Conservation (phyloP, 1,140 invertebrate genomes). For the Dufourea novaeangliae region DNA sequence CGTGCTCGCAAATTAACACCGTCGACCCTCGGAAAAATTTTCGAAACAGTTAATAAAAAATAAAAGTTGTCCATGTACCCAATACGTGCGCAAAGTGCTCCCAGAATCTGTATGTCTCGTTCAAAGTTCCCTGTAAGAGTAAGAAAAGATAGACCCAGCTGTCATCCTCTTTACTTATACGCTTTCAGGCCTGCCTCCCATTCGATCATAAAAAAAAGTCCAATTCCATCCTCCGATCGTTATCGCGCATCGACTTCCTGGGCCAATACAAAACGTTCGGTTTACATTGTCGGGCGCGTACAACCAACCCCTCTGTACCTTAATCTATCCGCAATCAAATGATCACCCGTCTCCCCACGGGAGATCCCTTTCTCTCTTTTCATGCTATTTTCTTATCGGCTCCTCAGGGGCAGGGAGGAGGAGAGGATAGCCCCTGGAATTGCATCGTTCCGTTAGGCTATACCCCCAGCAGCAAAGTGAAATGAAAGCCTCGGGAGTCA, state of each 20-base stretch:
- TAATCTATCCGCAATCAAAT: conserved; percentile 56
- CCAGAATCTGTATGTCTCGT: too few relatives aligned
- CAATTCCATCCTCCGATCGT: conserved; percentile 16
- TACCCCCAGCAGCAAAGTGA: conserved; percentile 40
- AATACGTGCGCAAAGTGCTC: too few relatives aligned
- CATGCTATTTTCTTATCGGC: conserved; percentile 44
- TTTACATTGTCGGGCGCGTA: conserved; percentile 35
- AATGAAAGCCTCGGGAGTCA: conserved; percentile 35
- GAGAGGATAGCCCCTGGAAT: conserved; percentile 46
- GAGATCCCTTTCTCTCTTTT: conserved; percentile 39
- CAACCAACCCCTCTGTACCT: conserved; percentile 38
- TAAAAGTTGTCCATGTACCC: too few relatives aligned
- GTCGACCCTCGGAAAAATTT: background rate
- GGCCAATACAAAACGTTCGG: conserved; percentile 31
- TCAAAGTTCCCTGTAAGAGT: background rate
- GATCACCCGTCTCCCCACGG: conserved; percentile 26
- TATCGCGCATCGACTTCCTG: background rate
- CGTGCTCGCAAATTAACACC: background rate
- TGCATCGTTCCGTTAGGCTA: conserved; percentile 43
- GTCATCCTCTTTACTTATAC: too few relatives aligned
- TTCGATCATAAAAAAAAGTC: background rate
- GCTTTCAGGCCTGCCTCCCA: background rate
- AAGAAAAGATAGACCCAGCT: background rate
- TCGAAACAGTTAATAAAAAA: too few relatives aligned
- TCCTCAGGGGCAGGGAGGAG: background rate